Conservation (phyloP, 1,140 invertebrate genomes). For the Listronotus oregonensis region DNA sequence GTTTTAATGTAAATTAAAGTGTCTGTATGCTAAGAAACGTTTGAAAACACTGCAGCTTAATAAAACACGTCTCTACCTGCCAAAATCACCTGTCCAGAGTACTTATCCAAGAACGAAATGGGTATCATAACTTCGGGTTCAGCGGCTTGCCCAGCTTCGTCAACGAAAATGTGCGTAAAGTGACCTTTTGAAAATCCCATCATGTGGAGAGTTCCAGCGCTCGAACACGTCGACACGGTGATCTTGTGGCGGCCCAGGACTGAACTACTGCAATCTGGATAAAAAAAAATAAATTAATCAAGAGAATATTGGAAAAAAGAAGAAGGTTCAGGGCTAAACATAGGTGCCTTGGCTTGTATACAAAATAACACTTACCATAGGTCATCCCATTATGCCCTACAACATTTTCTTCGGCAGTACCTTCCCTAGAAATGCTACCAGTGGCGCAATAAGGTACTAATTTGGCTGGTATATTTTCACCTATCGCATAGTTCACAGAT, state of each 20-base stretch:
- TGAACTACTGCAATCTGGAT: conserved; percentile 53
- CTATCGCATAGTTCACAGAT: conserved; percentile 61
- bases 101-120: conserved; percentile 57
- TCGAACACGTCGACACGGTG: conserved; percentile 80
- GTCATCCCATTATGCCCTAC: conserved; percentile 45
- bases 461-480: conserved; percentile 62
- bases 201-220: conserved; percentile 71
- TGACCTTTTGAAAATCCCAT: conserved; percentile 59
- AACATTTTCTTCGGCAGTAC: conserved; percentile 42
- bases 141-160: conserved; percentile 84
- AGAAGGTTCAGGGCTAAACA: no score
- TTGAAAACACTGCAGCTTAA: no score
- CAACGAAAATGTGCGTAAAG: conserved; percentile 83
- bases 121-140: conserved; percentile 81
- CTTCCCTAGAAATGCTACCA: conserved; percentile 62
- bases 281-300: no score
- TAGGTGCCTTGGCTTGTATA: not conserved
- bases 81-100: conserved; percentile 49
- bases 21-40: no score
- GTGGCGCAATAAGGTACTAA: conserved; percentile 75
- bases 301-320: no score
- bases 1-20: no score
- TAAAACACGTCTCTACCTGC: conserved; percentile 41
- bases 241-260: conserved; percentile 74
- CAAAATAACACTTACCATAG: conserved; percentile 48